phyloP scores from a whole-genome alignment of 2,888 invertebrate species.

The Dasysyrphus albostriatus region DNA sequence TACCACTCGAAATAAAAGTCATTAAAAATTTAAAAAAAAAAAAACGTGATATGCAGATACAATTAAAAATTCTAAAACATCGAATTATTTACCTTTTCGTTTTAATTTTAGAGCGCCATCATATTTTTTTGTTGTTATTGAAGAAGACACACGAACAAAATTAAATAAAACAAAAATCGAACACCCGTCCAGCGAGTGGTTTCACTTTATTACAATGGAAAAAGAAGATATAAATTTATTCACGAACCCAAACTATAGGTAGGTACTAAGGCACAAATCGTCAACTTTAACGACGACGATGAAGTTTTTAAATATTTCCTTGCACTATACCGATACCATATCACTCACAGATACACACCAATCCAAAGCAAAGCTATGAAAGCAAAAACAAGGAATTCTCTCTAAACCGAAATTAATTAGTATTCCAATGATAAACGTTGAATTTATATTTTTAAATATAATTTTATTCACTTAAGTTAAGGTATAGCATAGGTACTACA shows the following conservation, averaged over 20 bases:
- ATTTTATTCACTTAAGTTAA: constrained; percentile 40
- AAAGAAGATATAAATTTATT: constrained; percentile 53
- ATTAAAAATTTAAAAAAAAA: constrained; percentile 11
- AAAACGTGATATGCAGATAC: constrained; percentile 4
- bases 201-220: constrained; percentile 42
- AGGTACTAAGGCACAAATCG: constrained; percentile 12
- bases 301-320: constrained; percentile 51
- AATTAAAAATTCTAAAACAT: constrained; percentile 55
- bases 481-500: constrained; percentile 38
- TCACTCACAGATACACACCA: constrained; percentile 34
- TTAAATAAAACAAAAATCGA: constrained; percentile 14
- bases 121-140: not conserved
- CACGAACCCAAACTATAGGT: constrained; percentile 36
- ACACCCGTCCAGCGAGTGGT: constrained; percentile 31
- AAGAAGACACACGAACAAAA: constrained; percentile 29
- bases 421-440: constrained; percentile 63
- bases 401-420: constrained; percentile 71
- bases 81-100: constrained; percentile 60
- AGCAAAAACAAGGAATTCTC: constrained; percentile 57
- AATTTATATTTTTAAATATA: constrained; percentile 52
- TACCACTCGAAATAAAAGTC: constrained; percentile 3
- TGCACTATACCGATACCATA: constrained; percentile 59
- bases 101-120: constrained; percentile 62
- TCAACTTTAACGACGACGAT: constrained; percentile 33
- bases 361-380: constrained; percentile 37